A percentile compares a stretch with the other conserved stretches of the same genome.
phyloP scores from a whole-genome alignment of 2,797 vertebrate genomes.

The Galagoides demidoff region DNA sequence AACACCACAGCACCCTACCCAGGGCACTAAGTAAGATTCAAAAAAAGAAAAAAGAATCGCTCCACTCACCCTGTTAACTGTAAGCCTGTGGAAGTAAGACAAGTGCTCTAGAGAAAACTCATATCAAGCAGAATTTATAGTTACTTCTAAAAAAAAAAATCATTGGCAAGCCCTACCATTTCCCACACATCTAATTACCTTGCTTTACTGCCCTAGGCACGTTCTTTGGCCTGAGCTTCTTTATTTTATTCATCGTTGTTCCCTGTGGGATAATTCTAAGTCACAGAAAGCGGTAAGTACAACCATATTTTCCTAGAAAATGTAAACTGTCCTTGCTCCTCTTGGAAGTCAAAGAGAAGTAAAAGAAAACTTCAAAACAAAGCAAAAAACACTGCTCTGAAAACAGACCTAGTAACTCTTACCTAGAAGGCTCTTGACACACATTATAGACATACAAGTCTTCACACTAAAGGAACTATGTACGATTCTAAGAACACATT shows the following conservation, averaged over 20 bases:
- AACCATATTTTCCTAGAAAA: neutral
- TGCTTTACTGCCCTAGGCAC: conserved; percentile 56
- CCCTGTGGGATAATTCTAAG: neutral
- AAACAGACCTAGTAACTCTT: neutral
- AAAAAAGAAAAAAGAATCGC: neutral
- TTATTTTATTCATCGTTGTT: neutral
- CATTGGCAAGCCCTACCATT: neutral
- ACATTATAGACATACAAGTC: neutral
- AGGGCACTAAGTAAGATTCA: too few relatives aligned
- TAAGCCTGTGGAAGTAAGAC: neutral
- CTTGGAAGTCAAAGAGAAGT: conserved; percentile 5
- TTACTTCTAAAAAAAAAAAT: neutral
- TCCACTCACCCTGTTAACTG: neutral
- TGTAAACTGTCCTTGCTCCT: neutral
- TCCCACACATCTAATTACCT: neutral
- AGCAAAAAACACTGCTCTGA: neutral
- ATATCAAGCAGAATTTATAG: neutral
- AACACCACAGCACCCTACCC: too few relatives aligned
- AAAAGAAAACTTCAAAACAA: neutral
- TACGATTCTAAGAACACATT: neutral
- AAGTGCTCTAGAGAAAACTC: neutral
- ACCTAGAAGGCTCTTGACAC: neutral
- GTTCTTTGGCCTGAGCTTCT: neutral
- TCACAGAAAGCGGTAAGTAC: neutral
- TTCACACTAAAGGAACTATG: neutral